Evolutionary conservation across 1,140 invertebrate species (phyloP), one percentile per base, ranked within the genome.

Genomic region (Amyelois transitella): DNA sequence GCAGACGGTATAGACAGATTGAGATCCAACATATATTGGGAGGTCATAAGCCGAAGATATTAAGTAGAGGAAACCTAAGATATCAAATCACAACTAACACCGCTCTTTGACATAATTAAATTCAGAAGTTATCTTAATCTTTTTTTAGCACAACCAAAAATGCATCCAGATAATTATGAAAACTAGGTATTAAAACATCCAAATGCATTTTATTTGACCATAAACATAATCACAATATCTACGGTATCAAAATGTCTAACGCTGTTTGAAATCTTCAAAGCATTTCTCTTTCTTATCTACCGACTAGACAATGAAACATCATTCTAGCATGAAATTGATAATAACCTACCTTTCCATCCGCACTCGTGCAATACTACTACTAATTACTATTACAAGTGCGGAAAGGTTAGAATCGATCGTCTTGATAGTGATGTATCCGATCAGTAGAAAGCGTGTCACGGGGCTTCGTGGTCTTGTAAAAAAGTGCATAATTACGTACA

Each of bases 361-460:
- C n/a, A n/a, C 8, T 4, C 25, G 17, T 14, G 32, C 32, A 8
- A 38, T 38, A 14, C 1, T 14, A 14, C 17, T 14, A 14, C 1
- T 48, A 52, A 51, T 12, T n/a, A 12, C 28, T 38, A 51, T 25
- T 32, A 47, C 50, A 50, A 20, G 47, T 24, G n/a, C 25, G 7
- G 44, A 48, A 53, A 58, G 47, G 45, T 51, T 43, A 32, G 24
- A 54, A 44, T 48, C 43, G 21, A 21, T 28, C 38, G 55, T 58
- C 53, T n/a, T n/a, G 48, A 53, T 45, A 49, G 53, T 54, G 24
- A 58, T 45, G 50, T 59, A 54, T 64, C 57, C 61, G 43, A 57
- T 58, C 54, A 50, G 57, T 70, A 74, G 71, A 74, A 74, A 74
- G 71, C 68, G 71, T 74, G 71, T 71, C 68, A 71, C 59, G 64